Conservation (phyloP, 2,888 invertebrate genomes). For the Ectemnius continuus region DNA sequence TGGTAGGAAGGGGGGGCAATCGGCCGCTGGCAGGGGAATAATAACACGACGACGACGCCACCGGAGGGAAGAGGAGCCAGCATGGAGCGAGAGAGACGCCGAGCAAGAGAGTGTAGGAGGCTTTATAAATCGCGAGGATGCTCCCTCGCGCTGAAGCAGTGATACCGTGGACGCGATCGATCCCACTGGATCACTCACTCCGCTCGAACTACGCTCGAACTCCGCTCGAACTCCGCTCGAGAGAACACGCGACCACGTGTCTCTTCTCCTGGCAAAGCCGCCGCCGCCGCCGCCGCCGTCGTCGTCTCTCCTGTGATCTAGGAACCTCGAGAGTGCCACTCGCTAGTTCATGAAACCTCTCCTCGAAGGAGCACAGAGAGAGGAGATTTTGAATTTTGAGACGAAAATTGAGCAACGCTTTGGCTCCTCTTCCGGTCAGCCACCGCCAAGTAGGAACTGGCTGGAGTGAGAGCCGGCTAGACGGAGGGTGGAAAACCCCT, state of each 20-base stretch:
- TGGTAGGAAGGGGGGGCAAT: constrained; percentile 34
- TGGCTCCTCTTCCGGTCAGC: too few species aligned
- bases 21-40: constrained; percentile 60
- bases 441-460: background rate
- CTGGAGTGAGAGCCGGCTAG: background rate
- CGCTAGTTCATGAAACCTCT: too few species aligned
- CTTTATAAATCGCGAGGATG: constrained; percentile 71
- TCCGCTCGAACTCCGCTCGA: too few species aligned
- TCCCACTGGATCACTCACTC: constrained; percentile 18
- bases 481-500: background rate
- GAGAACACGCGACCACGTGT: constrained; percentile 15
- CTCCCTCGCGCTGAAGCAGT: constrained; percentile 58
- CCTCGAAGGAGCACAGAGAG: too few species aligned
- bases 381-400: too few species aligned
- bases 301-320: too few species aligned
- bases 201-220: too few species aligned
- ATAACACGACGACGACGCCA: constrained; percentile 57
- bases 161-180: constrained; percentile 57
- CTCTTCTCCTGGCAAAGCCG: background rate
- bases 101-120: constrained; percentile 56
- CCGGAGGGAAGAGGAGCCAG: constrained; percentile 48
- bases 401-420: too few species aligned
- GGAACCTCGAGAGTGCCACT: too few species aligned
- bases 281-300: too few species aligned
- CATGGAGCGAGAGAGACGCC: constrained; percentile 28